phyloP scores from a whole-genome alignment of 2,113 vertebrate genomes.

The Nibea coibor region DNA sequence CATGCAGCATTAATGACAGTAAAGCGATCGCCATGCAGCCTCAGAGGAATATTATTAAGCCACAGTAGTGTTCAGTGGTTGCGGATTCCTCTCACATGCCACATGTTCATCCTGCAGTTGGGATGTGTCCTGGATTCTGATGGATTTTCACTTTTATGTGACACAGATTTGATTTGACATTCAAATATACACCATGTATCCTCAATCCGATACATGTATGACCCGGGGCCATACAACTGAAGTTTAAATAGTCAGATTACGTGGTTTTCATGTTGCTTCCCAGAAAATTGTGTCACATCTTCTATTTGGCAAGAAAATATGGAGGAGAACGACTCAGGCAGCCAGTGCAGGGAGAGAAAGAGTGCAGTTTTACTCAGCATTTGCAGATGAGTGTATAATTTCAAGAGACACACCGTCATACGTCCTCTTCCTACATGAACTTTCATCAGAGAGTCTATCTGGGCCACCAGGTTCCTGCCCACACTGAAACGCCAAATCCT shows the following conservation, averaged over 20 bases:
- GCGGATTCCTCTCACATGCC: neutral
- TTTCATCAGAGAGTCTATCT: slow-evolving; percentile 45
- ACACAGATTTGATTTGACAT: slow-evolving; percentile 31
- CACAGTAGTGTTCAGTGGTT: slow-evolving; percentile 20
- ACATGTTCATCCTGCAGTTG: slow-evolving; percentile 17
- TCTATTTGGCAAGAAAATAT: neutral
- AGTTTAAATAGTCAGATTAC: slow-evolving; percentile 18
- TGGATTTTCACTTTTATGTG: neutral
- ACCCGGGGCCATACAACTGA: neutral
- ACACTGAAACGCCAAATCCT: slow-evolving; percentile 58
- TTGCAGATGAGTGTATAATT: slow-evolving; percentile 4
- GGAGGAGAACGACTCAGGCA: neutral
- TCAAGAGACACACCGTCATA: neutral
- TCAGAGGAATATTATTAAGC: slow-evolving; percentile 23
- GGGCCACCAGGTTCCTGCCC: slow-evolving; percentile 43
- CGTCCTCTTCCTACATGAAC: slow-evolving; percentile 1
- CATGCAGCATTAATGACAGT: neutral
- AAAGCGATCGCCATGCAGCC: neutral
- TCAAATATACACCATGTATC: neutral
- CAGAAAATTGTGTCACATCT: neutral
- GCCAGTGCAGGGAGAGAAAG: neutral
- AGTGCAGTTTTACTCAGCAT: slow-evolving; percentile 9
- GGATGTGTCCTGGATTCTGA: neutral
- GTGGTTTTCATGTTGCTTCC: neutral
- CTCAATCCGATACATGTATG: slow-evolving; percentile 9